Evolutionary conservation across 2,113 vertebrate species (phyloP).

Genomic region (Engystomops pustulosus): DNA sequence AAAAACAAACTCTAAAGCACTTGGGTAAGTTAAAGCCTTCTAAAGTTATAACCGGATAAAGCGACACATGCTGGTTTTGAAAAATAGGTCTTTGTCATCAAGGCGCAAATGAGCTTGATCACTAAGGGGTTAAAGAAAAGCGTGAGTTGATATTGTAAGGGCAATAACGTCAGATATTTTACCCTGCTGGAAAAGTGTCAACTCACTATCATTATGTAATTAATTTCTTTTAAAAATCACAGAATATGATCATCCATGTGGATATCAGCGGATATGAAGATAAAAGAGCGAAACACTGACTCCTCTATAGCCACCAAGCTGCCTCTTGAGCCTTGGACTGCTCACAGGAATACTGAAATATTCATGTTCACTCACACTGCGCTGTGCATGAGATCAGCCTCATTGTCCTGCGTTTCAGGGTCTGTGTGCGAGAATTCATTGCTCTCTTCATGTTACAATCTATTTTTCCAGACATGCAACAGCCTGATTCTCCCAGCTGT

Average conservation of each 20-base stretch:
- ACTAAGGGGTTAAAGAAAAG: no score
- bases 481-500: slow-evolving; percentile 2
- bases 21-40: no score
- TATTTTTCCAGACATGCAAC: slow-evolving; percentile 5
- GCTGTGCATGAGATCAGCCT: slow-evolving; percentile 37
- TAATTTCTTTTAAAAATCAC: no score
- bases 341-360: slow-evolving; percentile 26
- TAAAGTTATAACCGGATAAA: no score
- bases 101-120: no score
- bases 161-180: no score
- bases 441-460: slow-evolving; percentile 34
- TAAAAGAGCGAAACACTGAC: neutral
- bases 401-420: slow-evolving; percentile 12
- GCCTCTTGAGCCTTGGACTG: neutral
- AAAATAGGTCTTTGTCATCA: no score
- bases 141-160: no score
- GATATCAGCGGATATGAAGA: neutral
- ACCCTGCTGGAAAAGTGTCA: no score
- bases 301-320: neutral
- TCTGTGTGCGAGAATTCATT: slow-evolving; percentile 53
- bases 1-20: no score
- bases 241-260: neutral
- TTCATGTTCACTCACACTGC: slow-evolving; percentile 34
- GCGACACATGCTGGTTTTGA: no score
- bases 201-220: no score